These are phyloP conservation scores for Nymphalis polychloros DNA, from an alignment of 2,888 invertebrate species.

Conservation along the genomic window DNA sequence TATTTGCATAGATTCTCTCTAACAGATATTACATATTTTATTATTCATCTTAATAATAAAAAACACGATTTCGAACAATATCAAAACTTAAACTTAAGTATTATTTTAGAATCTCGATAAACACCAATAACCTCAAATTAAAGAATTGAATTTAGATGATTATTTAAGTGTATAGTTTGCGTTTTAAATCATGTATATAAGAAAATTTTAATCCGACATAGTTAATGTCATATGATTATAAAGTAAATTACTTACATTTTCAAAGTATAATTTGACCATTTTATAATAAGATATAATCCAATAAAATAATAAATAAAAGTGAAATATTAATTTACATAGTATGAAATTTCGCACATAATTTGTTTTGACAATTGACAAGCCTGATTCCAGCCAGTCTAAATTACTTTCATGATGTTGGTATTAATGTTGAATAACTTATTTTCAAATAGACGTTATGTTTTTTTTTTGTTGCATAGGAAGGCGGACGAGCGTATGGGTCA, in stretches of 20 bases:
- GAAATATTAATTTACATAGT: constrained; percentile 1
- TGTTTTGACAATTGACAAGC: constrained; percentile 8
- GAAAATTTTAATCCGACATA: too few relatives aligned
- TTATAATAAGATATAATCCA: constrained; percentile 6
- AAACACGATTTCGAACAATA: background rate
- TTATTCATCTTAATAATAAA: background rate
- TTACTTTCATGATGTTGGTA: background rate
- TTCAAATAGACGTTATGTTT: too few relatives aligned
- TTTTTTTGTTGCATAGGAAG: too few relatives aligned
- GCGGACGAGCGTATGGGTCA: too few relatives aligned
- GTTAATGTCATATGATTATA: background rate
- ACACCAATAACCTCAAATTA: too few relatives aligned
- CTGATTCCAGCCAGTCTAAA: background rate
- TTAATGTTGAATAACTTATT: background rate
- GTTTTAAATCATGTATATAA: too few relatives aligned
- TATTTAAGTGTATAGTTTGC: too few relatives aligned
- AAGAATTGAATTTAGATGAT: too few relatives aligned
- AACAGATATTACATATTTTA: background rate
- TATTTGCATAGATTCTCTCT: background rate
- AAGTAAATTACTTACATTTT: constrained; percentile 4
- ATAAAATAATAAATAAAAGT: constrained; percentile 1
- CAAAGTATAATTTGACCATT: constrained; percentile 7
- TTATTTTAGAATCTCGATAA: too few relatives aligned
- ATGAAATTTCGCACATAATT: constrained; percentile 15
- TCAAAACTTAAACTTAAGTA: background rate